Evolutionary conservation across 2,113 vertebrate genomes (phyloP).

Genomic region (Ammodramus savannarum): DNA sequence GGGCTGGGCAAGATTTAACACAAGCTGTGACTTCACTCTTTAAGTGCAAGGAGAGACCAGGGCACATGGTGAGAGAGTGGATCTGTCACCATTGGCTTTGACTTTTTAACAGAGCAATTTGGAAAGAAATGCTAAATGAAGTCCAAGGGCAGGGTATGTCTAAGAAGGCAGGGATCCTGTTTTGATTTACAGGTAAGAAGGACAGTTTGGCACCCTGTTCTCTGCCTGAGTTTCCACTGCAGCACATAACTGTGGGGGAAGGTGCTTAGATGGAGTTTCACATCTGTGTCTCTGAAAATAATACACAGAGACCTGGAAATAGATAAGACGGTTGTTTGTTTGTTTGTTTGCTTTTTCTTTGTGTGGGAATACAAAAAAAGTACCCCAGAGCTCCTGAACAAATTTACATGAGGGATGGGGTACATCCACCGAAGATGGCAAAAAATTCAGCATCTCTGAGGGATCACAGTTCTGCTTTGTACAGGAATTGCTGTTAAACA

Average conservation of each 20-base stretch:
- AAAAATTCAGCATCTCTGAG: background rate
- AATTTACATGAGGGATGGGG: background rate
- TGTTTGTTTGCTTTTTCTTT: background rate
- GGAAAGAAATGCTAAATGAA: background rate
- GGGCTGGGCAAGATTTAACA: background rate
- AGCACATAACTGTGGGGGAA: background rate
- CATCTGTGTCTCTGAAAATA: background rate
- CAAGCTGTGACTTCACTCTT: background rate
- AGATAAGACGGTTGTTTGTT: background rate
- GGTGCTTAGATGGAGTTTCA: background rate
- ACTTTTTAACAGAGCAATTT: background rate
- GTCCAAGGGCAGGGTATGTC: background rate
- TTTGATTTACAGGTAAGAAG: background rate
- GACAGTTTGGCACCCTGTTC: background rate
- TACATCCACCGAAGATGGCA: background rate
- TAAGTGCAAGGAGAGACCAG: background rate
- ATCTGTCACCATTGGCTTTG: background rate
- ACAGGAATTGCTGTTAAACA: background rate
- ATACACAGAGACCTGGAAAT: background rate
- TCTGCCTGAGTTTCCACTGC: background rate
- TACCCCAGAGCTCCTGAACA: background rate
- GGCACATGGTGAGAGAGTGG: background rate
- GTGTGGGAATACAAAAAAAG: background rate
- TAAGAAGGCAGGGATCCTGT: background rate
- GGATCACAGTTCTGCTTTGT: background rate